These are phyloP conservation scores for Cynopterus brachyotis DNA, from an alignment of 2,113 vertebrate genomes.

Conservation along the genomic window DNA sequence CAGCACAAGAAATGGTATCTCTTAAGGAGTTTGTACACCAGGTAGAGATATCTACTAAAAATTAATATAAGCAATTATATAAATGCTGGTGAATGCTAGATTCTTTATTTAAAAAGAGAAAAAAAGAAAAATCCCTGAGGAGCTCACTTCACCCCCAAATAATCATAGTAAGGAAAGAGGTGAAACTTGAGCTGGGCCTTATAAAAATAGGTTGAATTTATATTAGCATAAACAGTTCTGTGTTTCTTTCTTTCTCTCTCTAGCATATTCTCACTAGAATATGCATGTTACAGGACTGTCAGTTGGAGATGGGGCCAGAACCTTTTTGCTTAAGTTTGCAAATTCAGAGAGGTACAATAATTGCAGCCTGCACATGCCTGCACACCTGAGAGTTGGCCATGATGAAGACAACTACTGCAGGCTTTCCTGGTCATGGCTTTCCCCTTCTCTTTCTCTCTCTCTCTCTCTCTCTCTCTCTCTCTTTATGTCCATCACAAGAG, in stretches of 20 bases:
- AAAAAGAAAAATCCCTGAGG: not conserved
- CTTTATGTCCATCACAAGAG: not conserved
- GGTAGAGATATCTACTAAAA: not conserved
- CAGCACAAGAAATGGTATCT: not conserved
- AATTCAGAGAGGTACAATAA: not conserved
- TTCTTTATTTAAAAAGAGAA: not conserved
- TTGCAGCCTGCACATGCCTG: not conserved
- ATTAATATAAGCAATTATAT: not conserved
- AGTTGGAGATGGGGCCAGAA: not conserved
- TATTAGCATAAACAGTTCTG: not conserved
- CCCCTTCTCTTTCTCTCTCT: not conserved
- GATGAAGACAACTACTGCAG: not conserved
- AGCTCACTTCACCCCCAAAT: not conserved
- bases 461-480: not conserved
- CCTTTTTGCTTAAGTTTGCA: not conserved
- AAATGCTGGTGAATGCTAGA: not conserved
- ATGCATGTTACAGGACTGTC: not conserved
- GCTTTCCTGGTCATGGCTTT: not conserved
- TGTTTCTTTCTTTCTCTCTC: no score
- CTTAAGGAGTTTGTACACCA: not conserved
- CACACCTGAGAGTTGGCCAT: not conserved
- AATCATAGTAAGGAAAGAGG: not conserved
- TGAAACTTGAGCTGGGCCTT: not conserved
- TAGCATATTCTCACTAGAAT: no score
- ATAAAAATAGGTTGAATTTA: not conserved